Conservation (phyloP, 2,888 invertebrate genomes). For the Tricholauxania praeusta region DNA sequence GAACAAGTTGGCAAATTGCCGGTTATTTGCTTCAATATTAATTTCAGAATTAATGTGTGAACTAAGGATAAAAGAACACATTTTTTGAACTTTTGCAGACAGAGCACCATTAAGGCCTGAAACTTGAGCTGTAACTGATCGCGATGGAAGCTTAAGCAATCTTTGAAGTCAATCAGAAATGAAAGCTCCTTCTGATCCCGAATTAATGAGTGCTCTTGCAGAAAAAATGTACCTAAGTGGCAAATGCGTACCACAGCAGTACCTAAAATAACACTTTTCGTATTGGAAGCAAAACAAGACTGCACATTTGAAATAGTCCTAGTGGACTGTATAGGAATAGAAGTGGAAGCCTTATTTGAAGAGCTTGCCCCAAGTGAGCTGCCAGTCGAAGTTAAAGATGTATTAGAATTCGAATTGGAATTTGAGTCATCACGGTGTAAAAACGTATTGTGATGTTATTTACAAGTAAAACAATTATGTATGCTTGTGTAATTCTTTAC, state of each 20-base stretch:
- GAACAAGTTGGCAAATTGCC: constrained; percentile 7
- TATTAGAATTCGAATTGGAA: background rate
- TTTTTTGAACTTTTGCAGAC: constrained; percentile 10
- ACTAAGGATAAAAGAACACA: constrained; percentile 13
- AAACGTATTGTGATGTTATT: constrained; percentile 27
- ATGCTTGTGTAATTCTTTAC: constrained; percentile 19
- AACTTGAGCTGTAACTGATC: constrained; percentile 11
- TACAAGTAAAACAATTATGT: constrained; percentile 23
- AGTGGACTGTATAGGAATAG: constrained; percentile 28
- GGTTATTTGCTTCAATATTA: constrained; percentile 6
- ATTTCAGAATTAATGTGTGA: constrained; percentile 9
- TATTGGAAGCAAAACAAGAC: constrained; percentile 12
- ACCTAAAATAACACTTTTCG: constrained; percentile 25
- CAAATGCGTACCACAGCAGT: constrained; percentile 30
- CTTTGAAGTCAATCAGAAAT: constrained; percentile 33
- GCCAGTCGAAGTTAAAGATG: background rate
- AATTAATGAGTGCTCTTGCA: constrained; percentile 36
- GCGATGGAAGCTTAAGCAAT: constrained; percentile 19
- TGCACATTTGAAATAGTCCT: background rate
- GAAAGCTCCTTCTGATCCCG: constrained; percentile 41
- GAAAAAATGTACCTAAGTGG: background rate
- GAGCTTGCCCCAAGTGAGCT: background rate
- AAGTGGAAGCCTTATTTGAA: background rate
- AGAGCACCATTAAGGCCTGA: constrained; percentile 29
- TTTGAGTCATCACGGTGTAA: background rate